Evolutionary conservation across 2,113 vertebrate species (phyloP), one percentile per base, ranked within the genome.

Genomic region (Orientallactaga bullata): DNA sequence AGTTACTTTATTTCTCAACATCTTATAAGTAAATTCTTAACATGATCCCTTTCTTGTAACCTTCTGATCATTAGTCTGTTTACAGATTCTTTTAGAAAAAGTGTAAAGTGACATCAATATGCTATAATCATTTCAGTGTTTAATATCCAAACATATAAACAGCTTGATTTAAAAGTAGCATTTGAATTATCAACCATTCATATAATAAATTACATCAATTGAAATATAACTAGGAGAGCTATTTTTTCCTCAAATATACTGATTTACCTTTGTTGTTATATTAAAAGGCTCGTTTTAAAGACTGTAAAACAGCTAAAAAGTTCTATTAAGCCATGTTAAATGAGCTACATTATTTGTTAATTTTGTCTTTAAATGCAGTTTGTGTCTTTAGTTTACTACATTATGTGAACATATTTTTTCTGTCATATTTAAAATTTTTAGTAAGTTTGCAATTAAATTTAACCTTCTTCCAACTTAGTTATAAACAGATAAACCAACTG

Each of bases 151-250:
- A 88, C 73, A 18, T 82, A 11, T 88, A 76, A 92, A 95, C 28
- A 92, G 30, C 32, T 32, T 76, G 55, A 83, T 95, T 93, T 85
- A 76, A 84, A 94, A 68, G 78, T 92, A 93, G 63, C 88, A 90
- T 97, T 95, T 90, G 94, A 95, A 93, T 88, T 87, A 95, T 85
- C 68, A 96, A 17, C 61, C 58, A 91, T 90, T 97, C 42, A 96
- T 95, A 93, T 96, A 85, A 92, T 51, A 92, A 55, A 93, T 94
- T 94, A n/a, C 83, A 77, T 83, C 30, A 87, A 47, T 87, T 93
- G 80, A 94, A 93, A 32, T 79, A 89, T 87, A 69, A 42, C n/a
- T 91, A 61, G 15, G 68, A 87, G 90, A 90, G 76, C 69, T 81
- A 83, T 30, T 89, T 89, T 91, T 60, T 74, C 32, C 85, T 80